These are phyloP conservation scores for Amaurobius ferox DNA, from an alignment of 2,888 invertebrate genomes.

Conservation along the genomic window DNA sequence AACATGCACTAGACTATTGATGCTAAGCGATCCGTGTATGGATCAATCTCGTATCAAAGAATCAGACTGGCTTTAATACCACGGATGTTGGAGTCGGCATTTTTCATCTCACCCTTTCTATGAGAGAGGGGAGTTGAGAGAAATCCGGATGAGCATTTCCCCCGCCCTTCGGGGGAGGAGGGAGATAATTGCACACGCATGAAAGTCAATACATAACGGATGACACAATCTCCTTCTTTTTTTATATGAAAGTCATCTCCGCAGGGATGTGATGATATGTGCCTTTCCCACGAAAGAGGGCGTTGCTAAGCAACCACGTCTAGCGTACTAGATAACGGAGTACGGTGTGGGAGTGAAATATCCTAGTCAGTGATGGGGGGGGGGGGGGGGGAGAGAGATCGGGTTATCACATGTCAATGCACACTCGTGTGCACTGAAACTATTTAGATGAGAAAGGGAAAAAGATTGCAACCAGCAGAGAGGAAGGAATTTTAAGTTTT, in stretches of 20 bases:
- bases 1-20: no score
- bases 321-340: slow-evolving; percentile 29
- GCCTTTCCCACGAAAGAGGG: not conserved
- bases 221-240: not conserved
- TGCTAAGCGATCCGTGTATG: no score
- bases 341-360: no score
- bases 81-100: not conserved
- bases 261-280: slow-evolving; percentile 6
- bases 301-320: slow-evolving; percentile 45
- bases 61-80: no score
- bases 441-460: no score
- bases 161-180: slow-evolving; percentile 6
- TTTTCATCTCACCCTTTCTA: slow-evolving; percentile 10
- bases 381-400: slow-evolving; percentile 27
- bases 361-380: slow-evolving; percentile 51
- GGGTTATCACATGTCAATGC: not conserved
- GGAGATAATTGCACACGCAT: slow-evolving; percentile 35
- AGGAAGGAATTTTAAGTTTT: no score
- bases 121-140: slow-evolving; percentile 8
- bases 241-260: slow-evolving; percentile 17
- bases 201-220: slow-evolving; percentile 53
- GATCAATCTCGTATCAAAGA: no score
- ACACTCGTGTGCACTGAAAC: not conserved
- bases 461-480: no score
- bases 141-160: slow-evolving; percentile 2